Base-by-base conservation (phyloP, 2,113 vertebrate species). In the Xyrauchen texanus region DNA sequence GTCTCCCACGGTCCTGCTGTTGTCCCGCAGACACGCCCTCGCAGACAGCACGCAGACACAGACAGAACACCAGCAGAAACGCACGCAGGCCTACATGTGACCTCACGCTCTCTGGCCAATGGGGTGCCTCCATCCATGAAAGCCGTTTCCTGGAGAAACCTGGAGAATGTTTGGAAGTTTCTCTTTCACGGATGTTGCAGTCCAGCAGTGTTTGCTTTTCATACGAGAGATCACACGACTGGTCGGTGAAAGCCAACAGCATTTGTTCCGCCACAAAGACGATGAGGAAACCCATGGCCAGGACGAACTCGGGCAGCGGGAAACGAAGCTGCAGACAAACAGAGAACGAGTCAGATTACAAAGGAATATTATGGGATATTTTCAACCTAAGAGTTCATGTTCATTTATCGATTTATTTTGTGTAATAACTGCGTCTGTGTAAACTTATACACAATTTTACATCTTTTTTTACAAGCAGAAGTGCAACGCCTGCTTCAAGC, bases 251-350 rank as follows among this genome's bases (percentile, higher is more conserved):
- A 79, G 94, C 91, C 89, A 96, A 68, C 1, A 95, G 84, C 0
- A 93, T 87, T 88, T 98, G 95, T 87, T 98, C 96, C 91, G 95
- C 88, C 65, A 97, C 91, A 86, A 97, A 89, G 16, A 97, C 94
- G 86, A 97, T 76, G 87, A 98, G 95, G 86, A 98, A 96, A 0
- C 96, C 96, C 94, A 97, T 94, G 16, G 95, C 91, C 89, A 98
- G 72, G 84, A 98, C 94, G 87, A 97, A 97, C 81, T 97, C 95
- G 0, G 95, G 92, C 7, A 98, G 81, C 0, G 96, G n/a, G 83
- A 98, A 98, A 76, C 90, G 90, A 8, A 97, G 93, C 96, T 98
- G 92, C 34, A 12, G 51, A 67, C 12, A 11, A 5, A n/a, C n/a
- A 4, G 49, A 53, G 10, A 61, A 9, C 49, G 6, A 34, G 21